phyloP scores from a whole-genome alignment of 2,888 invertebrate species.

The Microctonus hyperodae region DNA sequence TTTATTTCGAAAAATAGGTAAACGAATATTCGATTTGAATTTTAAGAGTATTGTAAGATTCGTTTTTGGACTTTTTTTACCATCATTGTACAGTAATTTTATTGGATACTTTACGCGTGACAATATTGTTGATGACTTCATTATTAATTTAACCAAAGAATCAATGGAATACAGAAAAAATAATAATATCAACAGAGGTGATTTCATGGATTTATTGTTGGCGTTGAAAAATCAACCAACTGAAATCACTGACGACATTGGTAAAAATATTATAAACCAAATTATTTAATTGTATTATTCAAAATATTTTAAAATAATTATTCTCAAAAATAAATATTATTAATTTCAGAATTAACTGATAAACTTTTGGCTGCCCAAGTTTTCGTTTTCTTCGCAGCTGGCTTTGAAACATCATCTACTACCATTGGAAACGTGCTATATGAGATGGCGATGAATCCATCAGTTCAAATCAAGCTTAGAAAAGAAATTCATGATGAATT shows the following conservation, averaged over 20 bases:
- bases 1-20: slow-evolving; percentile 59
- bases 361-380: slow-evolving; percentile 59
- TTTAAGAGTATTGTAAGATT: slow-evolving; percentile 27
- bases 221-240: slow-evolving; percentile 50
- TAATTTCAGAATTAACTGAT: slow-evolving; percentile 56
- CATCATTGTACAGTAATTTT: slow-evolving; percentile 41
- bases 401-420: slow-evolving; percentile 64
- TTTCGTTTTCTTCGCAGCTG: slow-evolving; percentile 63
- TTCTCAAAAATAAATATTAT: too few relatives aligned
- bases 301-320: too few relatives aligned
- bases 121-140: slow-evolving; percentile 48
- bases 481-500: slow-evolving; percentile 56
- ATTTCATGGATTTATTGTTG: slow-evolving; percentile 62
- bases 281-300: too few relatives aligned
- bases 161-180: slow-evolving; percentile 59
- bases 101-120: slow-evolving; percentile 41
- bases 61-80: slow-evolving; percentile 29
- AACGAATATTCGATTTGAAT: slow-evolving; percentile 45
- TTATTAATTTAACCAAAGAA: slow-evolving; percentile 51
- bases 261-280: too few relatives aligned
- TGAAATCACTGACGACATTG: slow-evolving; percentile 44
- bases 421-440: slow-evolving; percentile 61
- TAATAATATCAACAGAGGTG: slow-evolving; percentile 59
- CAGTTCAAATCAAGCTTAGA: slow-evolving; percentile 59
- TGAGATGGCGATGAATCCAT: slow-evolving; percentile 60